A percentile compares a stretch with the other conserved stretches of the same genome.
These are phyloP conservation scores for Stigmatopora argus DNA, from an alignment of 2,113 vertebrate genomes.

Conservation along the genomic window DNA sequence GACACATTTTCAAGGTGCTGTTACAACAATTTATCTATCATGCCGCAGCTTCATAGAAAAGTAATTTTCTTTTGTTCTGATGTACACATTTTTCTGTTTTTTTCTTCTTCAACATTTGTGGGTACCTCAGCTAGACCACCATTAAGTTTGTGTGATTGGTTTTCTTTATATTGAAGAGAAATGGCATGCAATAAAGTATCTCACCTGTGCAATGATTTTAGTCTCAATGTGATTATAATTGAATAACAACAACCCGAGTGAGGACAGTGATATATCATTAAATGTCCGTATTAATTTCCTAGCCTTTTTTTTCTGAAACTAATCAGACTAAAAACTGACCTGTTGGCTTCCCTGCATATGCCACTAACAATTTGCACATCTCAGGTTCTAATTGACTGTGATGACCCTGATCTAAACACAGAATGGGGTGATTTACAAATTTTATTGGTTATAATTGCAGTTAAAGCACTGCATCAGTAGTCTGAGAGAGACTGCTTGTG, in stretches of 20 bases:
- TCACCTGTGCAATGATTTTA: constrained; percentile 43
- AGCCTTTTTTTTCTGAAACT: constrained; percentile 2
- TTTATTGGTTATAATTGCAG: constrained; percentile 62
- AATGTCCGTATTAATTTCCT: constrained; percentile 20
- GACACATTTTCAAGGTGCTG: constrained; percentile 21
- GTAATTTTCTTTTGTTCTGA: background rate
- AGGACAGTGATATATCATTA: background rate
- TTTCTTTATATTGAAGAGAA: constrained; percentile 17
- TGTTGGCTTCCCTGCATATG: constrained; percentile 54
- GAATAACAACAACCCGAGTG: constrained; percentile 1
- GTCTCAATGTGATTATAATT: constrained; percentile 12
- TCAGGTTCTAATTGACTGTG: constrained; percentile 46
- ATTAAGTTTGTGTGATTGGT: constrained; percentile 15
- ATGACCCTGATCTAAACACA: constrained; percentile 56
- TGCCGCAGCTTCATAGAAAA: constrained; percentile 4
- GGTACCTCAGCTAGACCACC: constrained; percentile 14
- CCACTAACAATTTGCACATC: constrained; percentile 52
- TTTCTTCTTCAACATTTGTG: constrained; percentile 11
- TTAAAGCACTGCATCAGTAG: constrained; percentile 51
- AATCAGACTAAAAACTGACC: constrained; percentile 13
- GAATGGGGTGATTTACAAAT: constrained; percentile 33
- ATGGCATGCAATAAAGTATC: constrained; percentile 67
- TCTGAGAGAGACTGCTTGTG: constrained; percentile 36
- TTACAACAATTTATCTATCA: constrained; percentile 9
- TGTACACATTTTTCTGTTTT: constrained; percentile 12